Evolutionary conservation across 2,888 invertebrate species (phyloP), one percentile per base, ranked within the genome.

Genomic region (Mesorhabditis belari): DNA sequence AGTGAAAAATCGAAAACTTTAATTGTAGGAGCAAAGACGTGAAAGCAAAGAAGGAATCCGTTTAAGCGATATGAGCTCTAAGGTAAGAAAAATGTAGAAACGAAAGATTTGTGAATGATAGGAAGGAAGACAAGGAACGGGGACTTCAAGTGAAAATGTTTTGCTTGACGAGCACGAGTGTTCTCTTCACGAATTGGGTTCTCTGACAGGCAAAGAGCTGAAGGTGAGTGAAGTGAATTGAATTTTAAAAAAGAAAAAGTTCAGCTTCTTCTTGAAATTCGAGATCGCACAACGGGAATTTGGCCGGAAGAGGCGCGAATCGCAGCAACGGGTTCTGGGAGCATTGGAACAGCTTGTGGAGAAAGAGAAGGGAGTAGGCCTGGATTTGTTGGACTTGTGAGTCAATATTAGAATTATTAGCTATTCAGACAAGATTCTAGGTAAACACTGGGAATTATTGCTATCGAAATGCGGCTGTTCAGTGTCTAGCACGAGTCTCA

Each of bases 391-490:
- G 93, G 93, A 0, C 85, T 93, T 28, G 92, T 35, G n/a, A 35
- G n/a, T 35, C n/a, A 35, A 17, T 35, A 35, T 17, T n/a, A 17
- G 44, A n/a, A 35, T n/a, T 9, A 35, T 17, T 35, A 35, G 12
- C 12, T 35, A 35, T 17, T 17, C 44, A n/a, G n/a, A n/a, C n/a
- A n/a, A 9, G 12, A 17, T 35, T 35, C n/a, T 35, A 35, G 44
- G 44, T 91, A 82, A 93, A 93, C 83, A 85, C 92, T 50, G 92
- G 76, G n/a, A 93, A 93, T 83, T 93, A 92, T 0, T 93, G 93
- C 83, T 93, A 91, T 82, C 91, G 93, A 90, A 93, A 93, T 83
- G 89, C 92, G 0, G 92, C 92, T 2, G 82, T 92, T 23, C 92
- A 92, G 82, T 88, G 90, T 55, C 63, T 73, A 24, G 71, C 73